Conservation (phyloP, 2,113 vertebrate species). For the Penelope pileata region DNA sequence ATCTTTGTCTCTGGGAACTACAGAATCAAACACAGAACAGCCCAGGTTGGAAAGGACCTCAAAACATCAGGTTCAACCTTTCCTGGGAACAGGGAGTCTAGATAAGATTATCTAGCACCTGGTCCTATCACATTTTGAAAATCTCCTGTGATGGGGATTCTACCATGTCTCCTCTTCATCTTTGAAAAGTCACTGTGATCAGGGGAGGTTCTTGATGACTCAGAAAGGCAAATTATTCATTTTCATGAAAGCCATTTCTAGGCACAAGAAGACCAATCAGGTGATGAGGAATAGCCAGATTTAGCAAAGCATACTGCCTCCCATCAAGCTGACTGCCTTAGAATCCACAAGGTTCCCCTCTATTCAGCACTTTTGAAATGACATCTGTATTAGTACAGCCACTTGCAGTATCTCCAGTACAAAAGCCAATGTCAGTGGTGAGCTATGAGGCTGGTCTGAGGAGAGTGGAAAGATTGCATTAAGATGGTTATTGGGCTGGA, state of each 20-base stretch:
- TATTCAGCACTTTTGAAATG: neutral
- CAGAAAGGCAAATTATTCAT: neutral
- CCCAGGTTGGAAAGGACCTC: neutral
- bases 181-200: neutral
- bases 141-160: neutral
- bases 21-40: neutral
- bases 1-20: neutral
- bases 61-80: neutral
- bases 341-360: neutral
- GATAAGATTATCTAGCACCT: neutral
- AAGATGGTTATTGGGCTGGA: neutral
- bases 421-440: neutral
- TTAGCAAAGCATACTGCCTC: neutral
- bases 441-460: neutral
- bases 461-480: neutral
- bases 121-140: neutral
- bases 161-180: neutral
- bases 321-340: neutral
- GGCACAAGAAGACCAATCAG: neutral
- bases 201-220: neutral
- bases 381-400: neutral
- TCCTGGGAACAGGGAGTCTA: neutral
- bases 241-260: neutral
- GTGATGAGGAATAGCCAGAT: neutral
- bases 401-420: neutral